A percentile compares a stretch with the other conserved stretches of the same genome.
Evolutionary conservation across 2,113 vertebrate genomes (phyloP).

Genomic region (Chaetodon trifascialis): DNA sequence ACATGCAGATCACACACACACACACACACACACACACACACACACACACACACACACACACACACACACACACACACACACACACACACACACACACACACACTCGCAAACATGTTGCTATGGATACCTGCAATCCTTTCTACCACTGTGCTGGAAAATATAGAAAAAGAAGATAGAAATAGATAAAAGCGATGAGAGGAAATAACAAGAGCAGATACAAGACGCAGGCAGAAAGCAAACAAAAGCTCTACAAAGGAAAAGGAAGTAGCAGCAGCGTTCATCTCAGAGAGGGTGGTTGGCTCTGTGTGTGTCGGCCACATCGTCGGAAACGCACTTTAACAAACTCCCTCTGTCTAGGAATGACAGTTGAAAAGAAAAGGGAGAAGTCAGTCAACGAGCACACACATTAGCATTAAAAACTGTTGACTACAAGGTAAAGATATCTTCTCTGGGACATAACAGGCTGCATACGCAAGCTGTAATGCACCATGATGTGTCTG

Average conservation of each 20-base stretch:
- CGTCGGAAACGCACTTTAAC: slow-evolving; percentile 55
- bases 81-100: slow-evolving; percentile 34
- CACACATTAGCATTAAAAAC: slow-evolving; percentile 26
- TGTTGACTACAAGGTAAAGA: slow-evolving; percentile 4
- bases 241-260: slow-evolving; percentile 64
- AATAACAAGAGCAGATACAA: slow-evolving; percentile 62
- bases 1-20: slow-evolving; percentile 50
- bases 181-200: slow-evolving; percentile 73
- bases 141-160: slow-evolving; percentile 58
- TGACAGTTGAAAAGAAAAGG: slow-evolving; percentile 41
- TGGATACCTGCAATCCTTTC: slow-evolving; percentile 81
- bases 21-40: slow-evolving; percentile 34
- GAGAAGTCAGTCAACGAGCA: slow-evolving; percentile 30
- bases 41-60: slow-evolving; percentile 36
- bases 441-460: background rate
- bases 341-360: slow-evolving; percentile 61
- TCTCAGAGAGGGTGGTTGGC: slow-evolving; percentile 52
- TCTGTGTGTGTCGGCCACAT: slow-evolving; percentile 48
- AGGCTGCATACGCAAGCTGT: background rate
- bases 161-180: slow-evolving; percentile 68
- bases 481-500: background rate
- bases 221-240: slow-evolving; percentile 62
- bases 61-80: slow-evolving; percentile 36
- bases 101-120: slow-evolving; percentile 81
- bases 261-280: slow-evolving; percentile 51